A percentile compares a stretch with the other conserved stretches of the same genome.
Conservation (phyloP, 2,113 vertebrate genomes). For the Sander vitreus region DNA sequence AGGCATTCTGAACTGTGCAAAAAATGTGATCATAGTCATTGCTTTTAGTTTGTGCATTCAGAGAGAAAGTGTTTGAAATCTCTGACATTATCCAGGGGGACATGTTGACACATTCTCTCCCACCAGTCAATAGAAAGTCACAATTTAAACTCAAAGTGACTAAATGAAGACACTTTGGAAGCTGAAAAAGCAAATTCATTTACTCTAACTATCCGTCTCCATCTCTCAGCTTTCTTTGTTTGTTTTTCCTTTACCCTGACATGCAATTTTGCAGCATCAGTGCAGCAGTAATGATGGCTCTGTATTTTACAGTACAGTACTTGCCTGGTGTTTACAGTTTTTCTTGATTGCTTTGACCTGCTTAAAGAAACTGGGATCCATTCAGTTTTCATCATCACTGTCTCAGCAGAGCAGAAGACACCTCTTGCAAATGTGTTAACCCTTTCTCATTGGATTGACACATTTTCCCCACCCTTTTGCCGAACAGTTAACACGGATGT, state of each 20-base stretch:
- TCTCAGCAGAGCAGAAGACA: no score
- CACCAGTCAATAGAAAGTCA: constrained; percentile 32
- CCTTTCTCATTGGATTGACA: no score
- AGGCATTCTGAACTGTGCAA: constrained; percentile 12
- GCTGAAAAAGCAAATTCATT: constrained; percentile 60
- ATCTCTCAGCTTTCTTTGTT: constrained; percentile 24
- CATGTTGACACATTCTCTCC: constrained; percentile 28
- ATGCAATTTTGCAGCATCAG: neutral
- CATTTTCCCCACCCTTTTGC: no score
- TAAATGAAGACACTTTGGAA: constrained; percentile 36
- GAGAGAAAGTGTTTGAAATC: constrained; percentile 16
- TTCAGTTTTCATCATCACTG: no score
- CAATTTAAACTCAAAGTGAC: constrained; percentile 39
- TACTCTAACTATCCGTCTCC: constrained; percentile 47
- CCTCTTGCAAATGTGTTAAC: no score
- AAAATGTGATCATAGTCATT: neutral
- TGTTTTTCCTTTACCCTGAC: constrained; percentile 14
- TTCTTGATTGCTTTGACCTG: no score
- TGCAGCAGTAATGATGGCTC: neutral
- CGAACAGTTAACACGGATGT: no score
- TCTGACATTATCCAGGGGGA: constrained; percentile 33
- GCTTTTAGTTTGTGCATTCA: constrained; percentile 21
- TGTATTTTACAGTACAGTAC: neutral
- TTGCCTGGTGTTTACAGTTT: neutral
- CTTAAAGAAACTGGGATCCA: no score